Evolutionary conservation across 2,888 invertebrate species (phyloP).

Genomic region (Euspilapteryx auroguttella): DNA sequence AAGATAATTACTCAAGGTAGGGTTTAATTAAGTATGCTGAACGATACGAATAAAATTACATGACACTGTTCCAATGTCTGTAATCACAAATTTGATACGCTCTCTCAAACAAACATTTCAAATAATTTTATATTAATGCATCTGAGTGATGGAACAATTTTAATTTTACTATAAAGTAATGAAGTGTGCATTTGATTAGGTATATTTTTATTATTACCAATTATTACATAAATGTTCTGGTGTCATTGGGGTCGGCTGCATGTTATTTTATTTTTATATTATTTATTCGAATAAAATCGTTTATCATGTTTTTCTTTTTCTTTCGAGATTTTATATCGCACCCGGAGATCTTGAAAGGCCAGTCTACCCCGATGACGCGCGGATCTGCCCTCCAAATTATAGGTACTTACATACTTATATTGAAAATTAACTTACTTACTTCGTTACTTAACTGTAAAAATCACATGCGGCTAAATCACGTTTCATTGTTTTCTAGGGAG

Average conservation of each 20-base stretch:
- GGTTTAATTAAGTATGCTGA: constrained; percentile 13
- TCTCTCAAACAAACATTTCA: constrained; percentile 29
- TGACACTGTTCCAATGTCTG: constrained; percentile 19
- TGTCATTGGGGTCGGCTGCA: constrained; percentile 4
- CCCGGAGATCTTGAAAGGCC: constrained; percentile 54
- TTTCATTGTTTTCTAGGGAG: constrained; percentile 69
- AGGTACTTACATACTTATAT: constrained; percentile 38
- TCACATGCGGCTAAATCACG: too few relatives aligned
- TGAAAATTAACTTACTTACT: constrained; percentile 2
- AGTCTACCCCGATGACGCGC: constrained; percentile 55
- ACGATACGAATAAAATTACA: constrained; percentile 18
- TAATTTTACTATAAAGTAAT: too few relatives aligned
- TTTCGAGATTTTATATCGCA: constrained; percentile 59
- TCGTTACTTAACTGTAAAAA: too few relatives aligned
- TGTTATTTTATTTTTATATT: background rate
- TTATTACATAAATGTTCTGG: too few relatives aligned
- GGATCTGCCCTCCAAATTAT: constrained; percentile 51
- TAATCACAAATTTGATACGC: constrained; percentile 21
- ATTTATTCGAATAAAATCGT: constrained; percentile 16
- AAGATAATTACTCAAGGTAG: constrained; percentile 11
- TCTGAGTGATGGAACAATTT: too few relatives aligned
- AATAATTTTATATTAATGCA: too few relatives aligned
- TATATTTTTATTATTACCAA: too few relatives aligned
- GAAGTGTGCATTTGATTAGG: too few relatives aligned
- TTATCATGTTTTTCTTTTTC: constrained; percentile 52